Conservation (phyloP, 1,140 invertebrate species). For the Neodiprion lecontei region DNA sequence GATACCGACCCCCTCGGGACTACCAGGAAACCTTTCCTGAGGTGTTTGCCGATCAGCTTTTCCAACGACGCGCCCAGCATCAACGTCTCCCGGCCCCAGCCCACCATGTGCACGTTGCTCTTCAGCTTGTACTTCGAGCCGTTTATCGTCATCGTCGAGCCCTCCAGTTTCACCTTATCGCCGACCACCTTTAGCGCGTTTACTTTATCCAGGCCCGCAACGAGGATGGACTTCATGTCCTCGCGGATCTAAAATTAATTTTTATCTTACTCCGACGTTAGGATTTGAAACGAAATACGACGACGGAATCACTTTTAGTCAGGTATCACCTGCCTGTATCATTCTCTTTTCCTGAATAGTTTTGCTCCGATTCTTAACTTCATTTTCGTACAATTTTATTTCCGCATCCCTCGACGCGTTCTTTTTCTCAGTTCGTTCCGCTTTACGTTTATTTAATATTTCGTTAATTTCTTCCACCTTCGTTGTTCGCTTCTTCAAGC, state of each 20-base stretch:
- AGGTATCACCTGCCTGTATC: not conserved
- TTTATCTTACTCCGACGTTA: too few relatives aligned
- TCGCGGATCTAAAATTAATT: slow-evolving; percentile 32
- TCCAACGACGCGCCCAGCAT: slow-evolving; percentile 39
- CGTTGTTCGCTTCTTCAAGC: not conserved
- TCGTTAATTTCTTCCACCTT: not conserved
- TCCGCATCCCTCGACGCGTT: not conserved
- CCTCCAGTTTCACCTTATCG: slow-evolving; percentile 42
- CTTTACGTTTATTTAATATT: not conserved
- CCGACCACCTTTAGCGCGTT: slow-evolving; percentile 32
- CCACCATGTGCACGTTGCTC: slow-evolving; percentile 43
- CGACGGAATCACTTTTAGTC: too few relatives aligned
- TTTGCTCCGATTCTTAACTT: not conserved
- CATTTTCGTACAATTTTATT: not conserved
- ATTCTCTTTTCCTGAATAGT: not conserved
- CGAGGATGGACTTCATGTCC: slow-evolving; percentile 34
- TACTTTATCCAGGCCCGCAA: slow-evolving; percentile 38
- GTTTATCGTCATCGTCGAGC: slow-evolving; percentile 30
- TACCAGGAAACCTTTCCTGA: slow-evolving; percentile 43
- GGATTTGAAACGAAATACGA: too few relatives aligned
- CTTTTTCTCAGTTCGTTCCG: not conserved
- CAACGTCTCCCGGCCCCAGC: slow-evolving; percentile 42
- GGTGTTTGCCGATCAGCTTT: slow-evolving; percentile 39
- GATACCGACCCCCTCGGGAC: slow-evolving; percentile 38
- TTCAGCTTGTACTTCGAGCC: slow-evolving; percentile 37